Evolutionary conservation across 2,797 vertebrate species (phyloP).

Genomic region (Danio tinwini): DNA sequence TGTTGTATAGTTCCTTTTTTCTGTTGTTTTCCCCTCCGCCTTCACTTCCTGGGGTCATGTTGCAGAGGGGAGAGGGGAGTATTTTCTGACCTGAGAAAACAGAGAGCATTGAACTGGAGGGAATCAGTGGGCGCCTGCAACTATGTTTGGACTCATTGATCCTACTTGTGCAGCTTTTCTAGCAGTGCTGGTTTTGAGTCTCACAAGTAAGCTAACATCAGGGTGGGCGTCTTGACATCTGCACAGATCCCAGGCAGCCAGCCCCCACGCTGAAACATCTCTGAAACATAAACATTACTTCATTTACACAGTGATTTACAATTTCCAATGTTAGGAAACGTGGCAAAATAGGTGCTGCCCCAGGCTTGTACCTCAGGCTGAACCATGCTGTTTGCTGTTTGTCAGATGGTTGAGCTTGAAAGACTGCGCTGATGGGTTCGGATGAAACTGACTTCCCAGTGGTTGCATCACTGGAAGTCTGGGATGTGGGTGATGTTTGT

Average conservation of each 20-base stretch:
- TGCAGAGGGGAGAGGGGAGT: constrained; percentile 36
- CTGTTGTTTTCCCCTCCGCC: constrained; percentile 36
- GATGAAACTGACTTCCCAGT: constrained; percentile 3
- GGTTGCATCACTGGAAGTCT: constrained; percentile 25
- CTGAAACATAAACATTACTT: constrained; percentile 50
- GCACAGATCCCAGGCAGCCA: constrained; percentile 30
- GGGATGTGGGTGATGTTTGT: constrained; percentile 38
- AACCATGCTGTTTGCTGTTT: constrained; percentile 19
- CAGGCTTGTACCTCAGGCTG: constrained; percentile 39
- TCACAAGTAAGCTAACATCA: constrained; percentile 35
- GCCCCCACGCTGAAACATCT: constrained; percentile 33
- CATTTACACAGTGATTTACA: constrained; percentile 47
- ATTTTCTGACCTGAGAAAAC: constrained; percentile 54
- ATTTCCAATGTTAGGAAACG: constrained; percentile 37
- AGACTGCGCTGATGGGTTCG: constrained; percentile 23
- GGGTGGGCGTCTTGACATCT: constrained; percentile 40
- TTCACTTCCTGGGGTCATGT: constrained; percentile 56
- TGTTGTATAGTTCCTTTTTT: constrained; percentile 48
- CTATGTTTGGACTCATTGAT: constrained; percentile 33
- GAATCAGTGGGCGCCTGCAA: constrained; percentile 38
- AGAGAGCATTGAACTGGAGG: constrained; percentile 25
- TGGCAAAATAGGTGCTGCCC: constrained; percentile 23
- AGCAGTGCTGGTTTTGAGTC: constrained; percentile 19
- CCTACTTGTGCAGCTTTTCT: constrained; percentile 27
- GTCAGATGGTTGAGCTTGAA: constrained; percentile 33